These are phyloP conservation scores for Leptocoma aspasia DNA, from an alignment of 2,113 vertebrate genomes.

Conservation along the genomic window DNA sequence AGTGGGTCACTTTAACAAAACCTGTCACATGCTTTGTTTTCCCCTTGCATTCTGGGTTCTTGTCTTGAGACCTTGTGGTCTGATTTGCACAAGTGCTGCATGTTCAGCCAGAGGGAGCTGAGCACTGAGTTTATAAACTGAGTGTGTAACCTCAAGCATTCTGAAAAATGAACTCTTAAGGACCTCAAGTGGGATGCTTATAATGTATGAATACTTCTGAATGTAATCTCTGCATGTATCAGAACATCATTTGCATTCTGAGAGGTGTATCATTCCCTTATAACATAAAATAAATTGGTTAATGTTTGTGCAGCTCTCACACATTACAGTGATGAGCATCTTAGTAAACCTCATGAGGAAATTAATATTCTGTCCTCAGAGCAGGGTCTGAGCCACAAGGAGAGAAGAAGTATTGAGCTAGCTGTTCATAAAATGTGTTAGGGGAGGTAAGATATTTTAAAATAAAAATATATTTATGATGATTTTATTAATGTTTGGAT, in stretches of 20 bases:
- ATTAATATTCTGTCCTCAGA: slow-evolving; percentile 43
- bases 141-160: background rate
- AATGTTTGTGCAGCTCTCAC: background rate
- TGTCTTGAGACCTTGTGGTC: background rate
- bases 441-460: background rate
- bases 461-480: background rate
- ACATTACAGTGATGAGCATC: background rate
- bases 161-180: background rate
- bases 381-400: background rate
- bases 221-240: slow-evolving; percentile 14
- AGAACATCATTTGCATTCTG: slow-evolving; percentile 14
- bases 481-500: background rate
- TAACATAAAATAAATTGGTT: slow-evolving; percentile 29
- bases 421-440: background rate
- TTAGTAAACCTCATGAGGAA: slow-evolving; percentile 17
- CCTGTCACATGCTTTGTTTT: background rate
- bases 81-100: background rate
- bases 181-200: background rate
- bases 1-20: background rate
- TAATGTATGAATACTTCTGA: background rate
- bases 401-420: background rate
- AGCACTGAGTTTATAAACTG: background rate
- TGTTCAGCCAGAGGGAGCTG: background rate
- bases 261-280: background rate
- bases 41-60: background rate